Evolutionary conservation across 2,113 vertebrate genomes (phyloP), one percentile per base, ranked within the genome.

Genomic region (Oxyura jamaicensis): DNA sequence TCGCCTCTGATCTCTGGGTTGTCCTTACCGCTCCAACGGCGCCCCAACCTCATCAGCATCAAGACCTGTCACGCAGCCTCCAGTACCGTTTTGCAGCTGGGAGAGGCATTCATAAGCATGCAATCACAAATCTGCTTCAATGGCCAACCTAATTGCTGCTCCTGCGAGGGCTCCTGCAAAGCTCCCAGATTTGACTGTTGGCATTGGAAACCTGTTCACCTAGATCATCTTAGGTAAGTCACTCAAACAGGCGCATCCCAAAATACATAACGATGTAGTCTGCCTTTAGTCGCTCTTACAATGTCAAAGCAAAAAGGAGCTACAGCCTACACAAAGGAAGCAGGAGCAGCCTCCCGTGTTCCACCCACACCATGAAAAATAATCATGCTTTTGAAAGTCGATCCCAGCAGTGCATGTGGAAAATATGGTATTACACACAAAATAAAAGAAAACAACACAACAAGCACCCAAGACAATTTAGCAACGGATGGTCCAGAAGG

Each of bases 51-150:
- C 29, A 35, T 28, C 75, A 71, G 11, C 50, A 35, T 10, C 1
- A 1, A 74, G 6, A 0, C 1, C 39, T 79, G 36, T 36, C 29
- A 67, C 26, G 33, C 1, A 1, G 46, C 36, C 31, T 35, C 2
- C 0, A 9, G n/a, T 36, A 75, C 13, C 10, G 0, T 52, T 72
- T 11, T 56, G 31, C 42, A 72, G 56, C 1, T 26, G 13, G 33
- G 4, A 50, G 10, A 44, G 50, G 17, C 20, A 66, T 52, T 62
- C 4, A 5, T 41, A 80, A 48, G 39, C 52, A 46, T 3, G 4
- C 12, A 62, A 72, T 39, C n/a, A 62, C 2, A 2, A 3, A 75
- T 59, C 41, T 67, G 4, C 18, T 72, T 63, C 48, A 46, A 29
- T 11, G 18, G 6, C 53, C 39, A 67, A 55, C 15, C 31, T 25